Evolutionary conservation across 30 jellyfish, hydroid and myxozoan genomes (phyloP).

Genomic region (Cassiopea xamachana): DNA sequence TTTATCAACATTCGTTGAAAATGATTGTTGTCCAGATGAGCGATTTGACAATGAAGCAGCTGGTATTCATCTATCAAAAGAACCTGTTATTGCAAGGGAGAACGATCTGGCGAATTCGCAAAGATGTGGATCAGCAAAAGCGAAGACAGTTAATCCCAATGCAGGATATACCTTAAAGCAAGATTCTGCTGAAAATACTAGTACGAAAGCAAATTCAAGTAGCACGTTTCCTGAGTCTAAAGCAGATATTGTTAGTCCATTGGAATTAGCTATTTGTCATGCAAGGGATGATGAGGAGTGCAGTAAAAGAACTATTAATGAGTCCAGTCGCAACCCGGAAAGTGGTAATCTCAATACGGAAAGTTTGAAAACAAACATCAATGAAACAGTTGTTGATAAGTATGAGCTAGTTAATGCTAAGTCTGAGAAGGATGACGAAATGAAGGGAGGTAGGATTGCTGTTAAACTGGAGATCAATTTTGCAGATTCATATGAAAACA

Average conservation of each 20-base stretch:
- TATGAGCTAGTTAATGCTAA: background rate
- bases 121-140: background rate
- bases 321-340: background rate
- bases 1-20: conserved; percentile 22
- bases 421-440: conserved; percentile 9
- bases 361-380: background rate
- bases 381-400: background rate
- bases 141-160: background rate
- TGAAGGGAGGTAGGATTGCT: conserved; percentile 35
- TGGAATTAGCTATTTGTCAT: background rate
- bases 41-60: conserved; percentile 40
- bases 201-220: background rate
- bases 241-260: background rate
- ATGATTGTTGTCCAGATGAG: conserved; percentile 55
- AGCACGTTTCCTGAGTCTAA: background rate
- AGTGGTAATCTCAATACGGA: background rate
- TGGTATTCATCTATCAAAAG: conserved; percentile 27
- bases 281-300: background rate
- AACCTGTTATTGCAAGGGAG: conserved; percentile 57
- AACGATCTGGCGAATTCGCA: background rate
- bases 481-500: conserved; percentile 11
- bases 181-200: background rate
- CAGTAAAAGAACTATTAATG: background rate
- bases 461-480: conserved; percentile 28
- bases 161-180: background rate